phyloP scores from a whole-genome alignment of 2,888 invertebrate genomes.

The Morpho achilles region DNA sequence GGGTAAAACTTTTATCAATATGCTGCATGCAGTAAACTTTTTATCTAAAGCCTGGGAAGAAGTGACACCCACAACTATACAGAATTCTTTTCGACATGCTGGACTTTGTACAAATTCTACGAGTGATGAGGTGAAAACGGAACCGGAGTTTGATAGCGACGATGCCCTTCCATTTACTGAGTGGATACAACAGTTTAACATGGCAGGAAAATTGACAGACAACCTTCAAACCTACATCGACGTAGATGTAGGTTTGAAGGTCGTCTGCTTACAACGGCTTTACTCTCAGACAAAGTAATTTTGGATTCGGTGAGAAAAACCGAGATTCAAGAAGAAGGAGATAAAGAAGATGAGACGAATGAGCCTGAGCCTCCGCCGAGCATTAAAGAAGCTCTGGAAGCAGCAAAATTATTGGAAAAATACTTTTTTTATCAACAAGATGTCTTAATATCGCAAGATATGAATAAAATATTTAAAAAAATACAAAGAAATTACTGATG shows the following conservation, averaged over 20 bases:
- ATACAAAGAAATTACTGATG: too few relatives aligned
- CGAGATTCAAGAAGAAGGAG: background rate
- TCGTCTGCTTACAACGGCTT: background rate
- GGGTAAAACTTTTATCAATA: too few relatives aligned
- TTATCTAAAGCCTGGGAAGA: slow-evolving; percentile 31
- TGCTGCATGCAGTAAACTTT: slow-evolving; percentile 27
- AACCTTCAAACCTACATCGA: background rate
- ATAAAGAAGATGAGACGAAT: background rate
- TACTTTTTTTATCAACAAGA: background rate
- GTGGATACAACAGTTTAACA: background rate
- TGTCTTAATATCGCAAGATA: too few relatives aligned
- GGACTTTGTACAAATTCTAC: slow-evolving; percentile 13
- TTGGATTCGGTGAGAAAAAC: background rate
- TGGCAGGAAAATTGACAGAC: background rate
- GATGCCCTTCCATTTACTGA: background rate
- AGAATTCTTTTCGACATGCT: slow-evolving; percentile 24
- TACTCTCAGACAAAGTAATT: background rate
- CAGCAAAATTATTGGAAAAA: background rate
- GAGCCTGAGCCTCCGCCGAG: background rate
- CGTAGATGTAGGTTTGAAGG: too few relatives aligned
- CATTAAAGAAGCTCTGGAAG: background rate
- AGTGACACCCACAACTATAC: slow-evolving; percentile 21
- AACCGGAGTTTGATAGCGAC: background rate
- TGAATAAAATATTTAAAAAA: too few relatives aligned
- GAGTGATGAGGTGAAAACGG: background rate